Evolutionary conservation across 2,113 vertebrate genomes (phyloP).

Genomic region (Oncorhynchus keta): DNA sequence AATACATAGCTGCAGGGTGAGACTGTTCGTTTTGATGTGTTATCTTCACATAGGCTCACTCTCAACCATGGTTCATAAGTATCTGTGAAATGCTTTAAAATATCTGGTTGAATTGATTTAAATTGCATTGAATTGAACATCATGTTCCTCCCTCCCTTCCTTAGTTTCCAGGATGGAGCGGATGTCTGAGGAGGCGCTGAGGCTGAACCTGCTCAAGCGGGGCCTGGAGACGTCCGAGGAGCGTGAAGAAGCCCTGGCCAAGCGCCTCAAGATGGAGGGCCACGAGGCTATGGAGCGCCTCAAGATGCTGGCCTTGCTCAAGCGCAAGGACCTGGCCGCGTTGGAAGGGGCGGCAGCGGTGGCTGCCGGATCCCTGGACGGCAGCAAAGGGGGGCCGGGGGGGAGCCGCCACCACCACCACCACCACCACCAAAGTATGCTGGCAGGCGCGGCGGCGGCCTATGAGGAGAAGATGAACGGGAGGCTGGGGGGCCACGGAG

Average conservation of each 20-base stretch:
- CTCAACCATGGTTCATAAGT: too few species aligned
- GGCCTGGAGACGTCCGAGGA: conserved; percentile 90
- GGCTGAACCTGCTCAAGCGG: conserved; percentile 91
- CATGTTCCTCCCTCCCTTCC: background rate
- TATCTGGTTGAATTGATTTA: too few species aligned
- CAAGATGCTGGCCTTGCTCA: conserved; percentile 95
- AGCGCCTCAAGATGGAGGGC: conserved; percentile 94
- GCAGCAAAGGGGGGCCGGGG: conserved; percentile 61
- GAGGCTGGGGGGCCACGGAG: conserved; percentile 77
- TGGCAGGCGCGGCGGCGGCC: conserved; percentile 47
- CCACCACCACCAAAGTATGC: conserved; percentile 59
- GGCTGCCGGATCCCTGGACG: conserved; percentile 72
- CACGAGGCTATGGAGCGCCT: conserved; percentile 98
- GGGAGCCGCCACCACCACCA: conserved; percentile 52
- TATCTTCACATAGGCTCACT: too few species aligned
- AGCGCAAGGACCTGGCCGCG: conserved; percentile 91
- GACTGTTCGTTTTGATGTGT: too few species aligned
- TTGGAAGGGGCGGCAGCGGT: conserved; percentile 64
- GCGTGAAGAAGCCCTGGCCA: conserved; percentile 90
- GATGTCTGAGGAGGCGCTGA: conserved; percentile 92
- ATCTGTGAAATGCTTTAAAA: background rate
- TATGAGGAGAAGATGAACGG: conserved; percentile 79
- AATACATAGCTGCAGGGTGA: too few species aligned
- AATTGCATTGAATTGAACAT: too few species aligned
- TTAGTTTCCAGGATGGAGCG: conserved; percentile 86